A percentile compares a stretch with the other conserved stretches of the same genome.
phyloP scores from a whole-genome alignment of 2,888 invertebrate species.

The Kryphioiulus occultus region DNA sequence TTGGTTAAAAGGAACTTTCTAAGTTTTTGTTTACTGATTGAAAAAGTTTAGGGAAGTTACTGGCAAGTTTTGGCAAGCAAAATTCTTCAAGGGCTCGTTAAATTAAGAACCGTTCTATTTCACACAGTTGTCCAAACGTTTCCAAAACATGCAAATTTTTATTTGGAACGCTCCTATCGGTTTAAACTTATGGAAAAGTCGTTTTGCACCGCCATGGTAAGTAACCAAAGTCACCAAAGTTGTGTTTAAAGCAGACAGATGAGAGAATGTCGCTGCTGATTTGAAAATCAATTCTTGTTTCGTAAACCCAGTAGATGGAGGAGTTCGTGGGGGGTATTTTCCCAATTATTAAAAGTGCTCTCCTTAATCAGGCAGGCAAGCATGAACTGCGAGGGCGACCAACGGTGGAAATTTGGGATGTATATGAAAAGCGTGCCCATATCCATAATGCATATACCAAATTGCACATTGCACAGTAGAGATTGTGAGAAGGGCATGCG shows the following conservation, averaged over 20 bases:
- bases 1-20: too few relatives aligned
- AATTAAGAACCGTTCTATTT: too few relatives aligned
- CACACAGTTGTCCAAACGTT: too few relatives aligned
- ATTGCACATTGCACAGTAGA: too few relatives aligned
- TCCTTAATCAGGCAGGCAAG: constrained; percentile 31
- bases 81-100: too few relatives aligned
- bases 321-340: not conserved
- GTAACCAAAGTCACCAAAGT: too few relatives aligned
- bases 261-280: not conserved
- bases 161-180: too few relatives aligned
- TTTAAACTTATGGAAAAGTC: too few relatives aligned
- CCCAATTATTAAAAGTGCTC: constrained; percentile 25
- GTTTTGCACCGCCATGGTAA: not conserved
- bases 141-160: too few relatives aligned
- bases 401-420: not conserved
- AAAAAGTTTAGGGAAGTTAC: too few relatives aligned
- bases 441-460: not conserved
- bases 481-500: constrained; percentile 28
- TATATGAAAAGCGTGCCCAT: not conserved
- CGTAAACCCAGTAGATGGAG: not conserved
- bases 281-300: not conserved
- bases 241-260: not conserved
- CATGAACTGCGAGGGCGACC: not conserved
- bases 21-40: too few relatives aligned
- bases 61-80: too few relatives aligned